These are phyloP conservation scores for Spinibarbus caldwelli DNA, from an alignment of 2,797 vertebrate species.

Conservation along the genomic window DNA sequence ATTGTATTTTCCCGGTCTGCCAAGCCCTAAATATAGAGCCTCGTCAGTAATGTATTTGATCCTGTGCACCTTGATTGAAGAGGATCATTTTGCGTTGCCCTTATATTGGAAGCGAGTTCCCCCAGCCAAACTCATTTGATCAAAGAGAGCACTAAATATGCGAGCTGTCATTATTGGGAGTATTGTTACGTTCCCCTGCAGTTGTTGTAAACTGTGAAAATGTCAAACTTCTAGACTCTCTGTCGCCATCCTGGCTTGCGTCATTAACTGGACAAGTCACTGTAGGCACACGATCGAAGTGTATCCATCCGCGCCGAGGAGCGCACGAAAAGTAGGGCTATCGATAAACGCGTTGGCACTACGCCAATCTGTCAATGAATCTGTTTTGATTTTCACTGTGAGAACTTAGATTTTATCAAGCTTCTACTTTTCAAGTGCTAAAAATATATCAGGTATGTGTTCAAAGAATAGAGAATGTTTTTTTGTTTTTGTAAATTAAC, in stretches of 20 bases:
- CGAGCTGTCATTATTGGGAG: slow-evolving; percentile 62
- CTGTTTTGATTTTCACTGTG: background rate
- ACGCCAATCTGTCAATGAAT: slow-evolving; percentile 38
- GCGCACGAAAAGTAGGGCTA: slow-evolving; percentile 55
- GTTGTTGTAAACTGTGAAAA: slow-evolving; percentile 87
- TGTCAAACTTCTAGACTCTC: slow-evolving; percentile 87
- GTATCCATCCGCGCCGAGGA: slow-evolving; percentile 81
- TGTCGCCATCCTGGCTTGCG: slow-evolving; percentile 85
- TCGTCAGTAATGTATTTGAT: background rate
- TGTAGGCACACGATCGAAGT: slow-evolving; percentile 72
- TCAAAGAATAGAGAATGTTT: background rate
- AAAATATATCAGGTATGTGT: background rate
- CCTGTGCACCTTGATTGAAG: slow-evolving; percentile 36
- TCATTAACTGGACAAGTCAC: slow-evolving; percentile 84
- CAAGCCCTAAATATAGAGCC: background rate
- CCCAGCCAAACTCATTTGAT: slow-evolving; percentile 24
- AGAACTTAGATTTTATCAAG: background rate
- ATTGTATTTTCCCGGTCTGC: background rate
- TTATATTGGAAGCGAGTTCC: slow-evolving; percentile 32
- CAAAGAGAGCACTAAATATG: slow-evolving; percentile 35
- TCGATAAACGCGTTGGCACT: slow-evolving; percentile 56
- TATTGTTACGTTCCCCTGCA: slow-evolving; percentile 79
- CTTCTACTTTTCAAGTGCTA: background rate
- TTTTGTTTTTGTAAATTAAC: background rate
- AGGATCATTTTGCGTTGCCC: background rate